Evolutionary conservation across 2,888 invertebrate species (phyloP), one percentile per base, ranked within the genome.

Genomic region (Lasioglossum vierecki): DNA sequence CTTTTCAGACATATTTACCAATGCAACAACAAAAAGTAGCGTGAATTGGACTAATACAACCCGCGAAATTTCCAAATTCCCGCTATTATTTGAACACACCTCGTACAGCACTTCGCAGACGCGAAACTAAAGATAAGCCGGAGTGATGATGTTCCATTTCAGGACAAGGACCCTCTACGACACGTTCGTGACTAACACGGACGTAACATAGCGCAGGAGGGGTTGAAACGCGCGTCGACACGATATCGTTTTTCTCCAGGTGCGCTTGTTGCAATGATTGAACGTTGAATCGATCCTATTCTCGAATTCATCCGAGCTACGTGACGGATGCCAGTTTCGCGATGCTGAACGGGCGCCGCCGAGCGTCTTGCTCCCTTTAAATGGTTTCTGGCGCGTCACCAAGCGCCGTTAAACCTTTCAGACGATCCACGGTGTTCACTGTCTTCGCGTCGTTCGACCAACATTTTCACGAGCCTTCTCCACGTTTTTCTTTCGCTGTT

Each of bases 251-350:
- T 76, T 84, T 79, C 84, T 84, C 82, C 86, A 80, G 86, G 49
- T 86, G 83, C 63, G 78, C 72, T 82, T 80, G 68, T 80, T 83
- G 80, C 77, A 84, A 88, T 86, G 76, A 88, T 84, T 82, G 87
- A 84, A 86, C 78, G 82, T 87, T 85, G 83, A 84, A 85, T 90
- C 82, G 88, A 86, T 87, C 88, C 88, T 89, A 90, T 90, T 90
- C 87, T 90, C 80, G 84, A 84, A 68, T 76, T 79, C 77, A 73
- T 86, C 73, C 84, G 80, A 89, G 79, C 76, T 53, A 89, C 80
- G 82, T 76, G 82, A 87, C 79, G 30, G 82, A 83, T 88, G 89
- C 88, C 85, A 88, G 87, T 79, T 88, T 76, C 84, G 82, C 75
- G 68, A 80, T 77, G 78, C 76, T 71, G 76, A 79, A 83, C 83